Percentiles rank a stretch among this genome's conserved stretches.
phyloP scores from a whole-genome alignment of 1,140 invertebrate genomes.

The Oryzaephilus surinamensis region DNA sequence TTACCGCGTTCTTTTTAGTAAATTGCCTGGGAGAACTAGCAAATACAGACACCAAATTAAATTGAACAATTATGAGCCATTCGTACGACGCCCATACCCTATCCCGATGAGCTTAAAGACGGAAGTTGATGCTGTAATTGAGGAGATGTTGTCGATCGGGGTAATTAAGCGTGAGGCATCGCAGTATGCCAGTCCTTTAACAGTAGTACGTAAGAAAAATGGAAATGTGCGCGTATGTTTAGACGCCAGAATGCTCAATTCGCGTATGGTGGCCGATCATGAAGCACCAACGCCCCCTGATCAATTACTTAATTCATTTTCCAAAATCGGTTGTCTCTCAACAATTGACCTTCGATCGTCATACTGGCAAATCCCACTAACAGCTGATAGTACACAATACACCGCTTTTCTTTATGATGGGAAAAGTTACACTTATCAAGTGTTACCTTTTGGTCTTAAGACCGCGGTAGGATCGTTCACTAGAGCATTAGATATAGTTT shows the following conservation, averaged over 20 bases:
- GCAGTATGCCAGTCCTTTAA: conserved; percentile 30
- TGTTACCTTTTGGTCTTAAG: too few relatives aligned
- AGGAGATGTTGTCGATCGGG: conserved; percentile 15
- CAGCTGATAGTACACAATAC: neutral
- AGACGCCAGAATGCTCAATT: conserved; percentile 30
- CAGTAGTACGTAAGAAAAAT: conserved; percentile 18
- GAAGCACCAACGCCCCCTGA: conserved; percentile 21
- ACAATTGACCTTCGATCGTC: neutral
- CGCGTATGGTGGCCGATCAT: conserved; percentile 23
- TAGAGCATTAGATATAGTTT: too few relatives aligned
- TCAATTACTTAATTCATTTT: conserved; percentile 26
- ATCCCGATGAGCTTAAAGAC: conserved; percentile 12
- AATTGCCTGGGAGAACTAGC: conserved; percentile 11
- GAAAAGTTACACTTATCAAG: too few relatives aligned
- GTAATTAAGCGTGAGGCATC: conserved; percentile 23
- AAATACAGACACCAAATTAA: conserved; percentile 14
- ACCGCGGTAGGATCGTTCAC: too few relatives aligned
- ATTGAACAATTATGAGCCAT: conserved; percentile 9
- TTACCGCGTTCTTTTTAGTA: conserved; percentile 10
- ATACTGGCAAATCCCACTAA: conserved; percentile 7
- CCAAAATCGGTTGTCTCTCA: too few relatives aligned
- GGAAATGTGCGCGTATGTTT: conserved; percentile 26
- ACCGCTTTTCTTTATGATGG: neutral
- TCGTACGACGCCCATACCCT: conserved; percentile 16
- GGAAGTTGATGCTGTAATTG: conserved; percentile 12